These are phyloP conservation scores for Platycheirus albimanus DNA, from an alignment of 2,888 invertebrate species.

Conservation along the genomic window DNA sequence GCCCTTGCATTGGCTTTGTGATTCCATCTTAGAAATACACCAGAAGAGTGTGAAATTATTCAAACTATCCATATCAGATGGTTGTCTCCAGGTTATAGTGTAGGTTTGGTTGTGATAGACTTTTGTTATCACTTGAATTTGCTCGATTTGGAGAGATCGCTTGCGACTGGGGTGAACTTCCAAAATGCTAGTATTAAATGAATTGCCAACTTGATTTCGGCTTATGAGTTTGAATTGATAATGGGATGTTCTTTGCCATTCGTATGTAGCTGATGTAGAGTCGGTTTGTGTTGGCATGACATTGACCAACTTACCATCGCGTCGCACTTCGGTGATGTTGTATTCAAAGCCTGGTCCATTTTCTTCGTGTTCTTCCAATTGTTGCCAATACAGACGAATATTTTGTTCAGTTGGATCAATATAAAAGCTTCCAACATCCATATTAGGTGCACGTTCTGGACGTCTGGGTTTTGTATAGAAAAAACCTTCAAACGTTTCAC, in stretches of 20 bases:
- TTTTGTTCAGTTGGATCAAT: slow-evolving; percentile 85
- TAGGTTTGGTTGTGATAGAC: slow-evolving; percentile 88
- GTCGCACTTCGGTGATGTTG: slow-evolving; percentile 83
- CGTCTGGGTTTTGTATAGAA: slow-evolving; percentile 84
- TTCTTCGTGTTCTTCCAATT: slow-evolving; percentile 86
- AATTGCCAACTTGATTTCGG: slow-evolving; percentile 77
- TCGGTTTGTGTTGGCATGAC: slow-evolving; percentile 74
- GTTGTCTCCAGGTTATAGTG: slow-evolving; percentile 89
- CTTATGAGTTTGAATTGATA: slow-evolving; percentile 79
- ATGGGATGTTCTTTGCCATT: slow-evolving; percentile 74
- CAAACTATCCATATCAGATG: slow-evolving; percentile 81
- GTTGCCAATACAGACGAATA: slow-evolving; percentile 91
- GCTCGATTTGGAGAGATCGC: slow-evolving; percentile 24
- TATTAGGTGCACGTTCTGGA: slow-evolving; percentile 88
- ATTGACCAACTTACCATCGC: slow-evolving; percentile 75
- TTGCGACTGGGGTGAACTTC: slow-evolving; percentile 75
- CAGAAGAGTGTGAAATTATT: slow-evolving; percentile 92
- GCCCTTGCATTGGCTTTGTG: slow-evolving; percentile 86
- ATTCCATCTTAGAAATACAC: slow-evolving; percentile 86
- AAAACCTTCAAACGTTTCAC: slow-evolving; percentile 85
- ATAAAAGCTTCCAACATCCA: slow-evolving; percentile 90
- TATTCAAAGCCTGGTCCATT: slow-evolving; percentile 91
- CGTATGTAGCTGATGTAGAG: slow-evolving; percentile 77
- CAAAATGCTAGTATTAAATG: slow-evolving; percentile 76
- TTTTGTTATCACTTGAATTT: slow-evolving; percentile 86